These are phyloP conservation scores for Cossypha heuglini DNA, from an alignment of 2,797 vertebrate species.

Conservation along the genomic window DNA sequence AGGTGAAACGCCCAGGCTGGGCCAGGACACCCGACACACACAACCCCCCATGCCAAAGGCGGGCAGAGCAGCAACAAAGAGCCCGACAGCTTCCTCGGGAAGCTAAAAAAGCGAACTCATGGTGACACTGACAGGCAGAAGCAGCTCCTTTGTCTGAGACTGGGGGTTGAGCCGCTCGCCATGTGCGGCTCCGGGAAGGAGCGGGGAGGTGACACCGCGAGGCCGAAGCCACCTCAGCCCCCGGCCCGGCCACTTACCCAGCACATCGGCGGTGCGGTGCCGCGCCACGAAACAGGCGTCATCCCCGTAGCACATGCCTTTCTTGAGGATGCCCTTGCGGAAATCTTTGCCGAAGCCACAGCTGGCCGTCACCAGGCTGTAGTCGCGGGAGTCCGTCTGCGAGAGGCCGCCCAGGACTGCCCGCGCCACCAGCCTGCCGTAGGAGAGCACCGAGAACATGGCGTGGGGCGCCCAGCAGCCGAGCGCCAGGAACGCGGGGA, in stretches of 20 bases:
- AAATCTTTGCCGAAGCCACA: slow-evolving; percentile 97
- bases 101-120: background rate
- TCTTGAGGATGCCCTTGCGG: slow-evolving; percentile 96
- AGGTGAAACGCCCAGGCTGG: background rate
- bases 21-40: background rate
- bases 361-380: slow-evolving; percentile 93
- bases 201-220: background rate
- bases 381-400: slow-evolving; percentile 94
- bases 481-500: slow-evolving; percentile 71
- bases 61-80: background rate
- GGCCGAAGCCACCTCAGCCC: background rate
- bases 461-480: slow-evolving; percentile 75
- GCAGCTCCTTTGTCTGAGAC: background rate
- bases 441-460: slow-evolving; percentile 97
- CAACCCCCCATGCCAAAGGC: background rate
- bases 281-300: slow-evolving; percentile 95
- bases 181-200: background rate
- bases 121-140: background rate
- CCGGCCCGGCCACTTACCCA: slow-evolving; percentile 79
- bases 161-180: background rate
- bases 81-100: background rate
- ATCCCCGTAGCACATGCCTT: slow-evolving; percentile 97
- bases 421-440: slow-evolving; percentile 93
- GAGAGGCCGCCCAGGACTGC: slow-evolving; percentile 95
- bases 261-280: slow-evolving; percentile 87